Percentiles rank a stretch among this genome's conserved stretches.
Evolutionary conservation across 2,797 vertebrate genomes (phyloP).

Genomic region (Microchirus variegatus): DNA sequence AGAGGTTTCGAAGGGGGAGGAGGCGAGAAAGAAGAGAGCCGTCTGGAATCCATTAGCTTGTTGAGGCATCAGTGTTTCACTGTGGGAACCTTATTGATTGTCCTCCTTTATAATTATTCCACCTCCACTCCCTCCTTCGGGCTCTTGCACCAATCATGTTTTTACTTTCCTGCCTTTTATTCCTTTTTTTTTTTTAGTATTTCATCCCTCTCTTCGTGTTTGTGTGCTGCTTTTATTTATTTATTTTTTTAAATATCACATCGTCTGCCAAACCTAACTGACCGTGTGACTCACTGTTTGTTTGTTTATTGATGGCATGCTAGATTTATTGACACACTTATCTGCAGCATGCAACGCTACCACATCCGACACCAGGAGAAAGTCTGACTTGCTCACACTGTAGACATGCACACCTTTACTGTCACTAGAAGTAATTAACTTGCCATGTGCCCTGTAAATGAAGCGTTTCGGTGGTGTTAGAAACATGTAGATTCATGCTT

Average conservation of each 20-base stretch:
- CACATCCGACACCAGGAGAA: constrained; percentile 43
- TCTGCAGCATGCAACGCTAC: constrained; percentile 24
- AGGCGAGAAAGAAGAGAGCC: constrained; percentile 31
- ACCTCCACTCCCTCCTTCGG: constrained; percentile 62
- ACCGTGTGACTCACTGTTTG: constrained; percentile 12
- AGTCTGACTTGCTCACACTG: constrained; percentile 5
- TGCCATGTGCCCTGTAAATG: no score
- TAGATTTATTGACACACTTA: constrained; percentile 36
- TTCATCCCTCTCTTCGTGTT: constrained; percentile 26
- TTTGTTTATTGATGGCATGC: constrained; percentile 27
- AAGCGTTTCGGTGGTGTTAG: no score
- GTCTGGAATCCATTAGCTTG: constrained; percentile 82
- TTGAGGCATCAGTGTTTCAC: constrained; percentile 76
- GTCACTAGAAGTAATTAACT: background rate
- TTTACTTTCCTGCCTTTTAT: constrained; percentile 34
- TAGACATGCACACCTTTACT: background rate
- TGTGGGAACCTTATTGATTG: constrained; percentile 87
- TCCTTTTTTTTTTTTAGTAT: constrained; percentile 16
- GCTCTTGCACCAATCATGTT: constrained; percentile 49
- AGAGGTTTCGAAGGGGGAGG: constrained; percentile 18
- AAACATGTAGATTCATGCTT: no score
- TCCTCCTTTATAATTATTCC: constrained; percentile 82
- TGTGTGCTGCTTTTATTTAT: constrained; percentile 10
- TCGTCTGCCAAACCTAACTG: constrained; percentile 1
- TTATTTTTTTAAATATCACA: constrained; percentile 2